phyloP scores from a whole-genome alignment of 2,797 vertebrate genomes.

The Aldrovandia affinis region DNA sequence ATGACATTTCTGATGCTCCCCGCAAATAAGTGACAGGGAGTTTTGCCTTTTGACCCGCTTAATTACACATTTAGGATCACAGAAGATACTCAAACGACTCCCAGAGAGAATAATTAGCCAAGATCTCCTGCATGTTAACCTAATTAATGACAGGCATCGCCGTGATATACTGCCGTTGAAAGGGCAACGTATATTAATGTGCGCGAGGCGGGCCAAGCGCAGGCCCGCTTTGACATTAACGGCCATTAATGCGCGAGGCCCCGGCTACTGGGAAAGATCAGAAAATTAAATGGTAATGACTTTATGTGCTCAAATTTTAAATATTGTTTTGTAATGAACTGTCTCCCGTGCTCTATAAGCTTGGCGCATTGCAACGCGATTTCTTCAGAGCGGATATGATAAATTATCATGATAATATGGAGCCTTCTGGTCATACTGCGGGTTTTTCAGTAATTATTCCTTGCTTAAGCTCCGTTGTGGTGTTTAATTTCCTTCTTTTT shows the following conservation, averaged over 20 bases:
- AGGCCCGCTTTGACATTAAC: conserved; percentile 56
- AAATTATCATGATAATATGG: neutral
- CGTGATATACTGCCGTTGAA: conserved; percentile 57
- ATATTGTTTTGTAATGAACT: conserved; percentile 36
- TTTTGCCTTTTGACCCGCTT: conserved; percentile 33
- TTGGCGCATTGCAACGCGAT: neutral
- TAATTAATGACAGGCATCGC: conserved; percentile 60
- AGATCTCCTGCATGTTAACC: conserved; percentile 46
- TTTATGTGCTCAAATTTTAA: conserved; percentile 24
- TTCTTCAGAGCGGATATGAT: neutral
- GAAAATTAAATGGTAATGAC: conserved; percentile 44
- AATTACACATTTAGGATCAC: conserved; percentile 49
- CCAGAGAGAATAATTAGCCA: conserved; percentile 52
- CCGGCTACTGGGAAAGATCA: conserved; percentile 40
- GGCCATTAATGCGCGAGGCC: conserved; percentile 40
- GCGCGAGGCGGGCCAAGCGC: conserved; percentile 51
- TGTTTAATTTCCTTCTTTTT: neutral
- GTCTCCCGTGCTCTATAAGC: neutral
- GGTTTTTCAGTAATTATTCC: neutral
- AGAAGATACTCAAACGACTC: conserved; percentile 47
- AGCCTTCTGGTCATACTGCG: neutral
- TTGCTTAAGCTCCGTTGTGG: neutral
- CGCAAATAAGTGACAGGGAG: conserved; percentile 16
- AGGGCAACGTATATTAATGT: conserved; percentile 64
- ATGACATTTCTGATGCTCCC: conserved; percentile 4